Base-by-base conservation (phyloP, 2,888 invertebrate genomes). In the Epistrophella euchroma region DNA sequence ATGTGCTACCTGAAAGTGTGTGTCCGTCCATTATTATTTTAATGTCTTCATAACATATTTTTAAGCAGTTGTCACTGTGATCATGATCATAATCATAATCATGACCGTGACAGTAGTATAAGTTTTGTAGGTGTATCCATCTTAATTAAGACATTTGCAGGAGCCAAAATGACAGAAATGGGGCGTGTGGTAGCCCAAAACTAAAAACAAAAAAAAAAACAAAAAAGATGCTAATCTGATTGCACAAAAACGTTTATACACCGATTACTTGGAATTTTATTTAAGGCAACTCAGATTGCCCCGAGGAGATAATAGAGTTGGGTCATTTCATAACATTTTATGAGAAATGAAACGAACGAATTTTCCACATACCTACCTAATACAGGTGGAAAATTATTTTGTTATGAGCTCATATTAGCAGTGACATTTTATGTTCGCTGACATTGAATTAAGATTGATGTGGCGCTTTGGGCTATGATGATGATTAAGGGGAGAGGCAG, bases 361-460 rank as follows among this genome's bases (percentile, higher is more conserved):
- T 56, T 56, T 71, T 66, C 81, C 73, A 76, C 68, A 45, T 15
- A 43, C n/a, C 7, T 43, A 10, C 2, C 19, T 17, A 3, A 47
- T 22, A 80, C 85, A 85, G 85, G 80, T 81, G 85, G 85, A 85
- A 80, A 85, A 81, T 85, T 60, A 72, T 81, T 19, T 17, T 75
- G 40, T 74, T 72, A 76, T 73, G 80, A 62, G 68, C 11, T 76
- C 40, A 43, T 81, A 76, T 85, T 85, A 80, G 76, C 32, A 85
- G 73, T 81, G 84, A 80, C 84, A 84, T 79, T 84, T 75, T 32
- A 56, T 74, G 73, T 62, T 78, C 68, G 73, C 73, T 78, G 80
- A 85, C 80, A 72, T 80, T 85, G 85, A 85, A 62, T 72, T 72
- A 85, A 68, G 85, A 85, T 85, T 72, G 85, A 85, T 85, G 76